Base-by-base conservation (phyloP, 2,797 vertebrate genomes). In the Poeciliopsis paucimaculata region DNA sequence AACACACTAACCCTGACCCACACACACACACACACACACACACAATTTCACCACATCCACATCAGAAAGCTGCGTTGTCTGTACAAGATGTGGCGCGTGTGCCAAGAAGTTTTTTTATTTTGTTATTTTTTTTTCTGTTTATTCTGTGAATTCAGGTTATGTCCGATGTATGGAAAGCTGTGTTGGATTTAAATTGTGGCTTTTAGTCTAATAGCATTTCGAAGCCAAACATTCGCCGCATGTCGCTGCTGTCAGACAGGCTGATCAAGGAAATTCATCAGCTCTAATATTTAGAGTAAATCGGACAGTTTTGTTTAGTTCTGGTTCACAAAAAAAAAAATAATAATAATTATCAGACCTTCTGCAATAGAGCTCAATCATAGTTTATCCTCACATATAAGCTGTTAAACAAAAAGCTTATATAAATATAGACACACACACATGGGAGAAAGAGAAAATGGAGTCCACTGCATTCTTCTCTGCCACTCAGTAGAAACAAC, bases 141-240 rank as follows among this genome's bases (percentile, higher is more conserved):
- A 84, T 51, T 74, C 84, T 78, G 77, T 68, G 55, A 74, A 82
- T 82, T 77, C 26, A 89, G 88, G 82, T 85, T 78, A 82, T 79
- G 71, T 84, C n/a, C 76, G 75, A 80, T 55, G 49, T 74, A 75
- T 43, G 55, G 82, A 77, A 77, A 73, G 45, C 73, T 53, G 64
- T 62, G 75, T 46, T 62, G 41, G 53, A 76, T 45, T 1, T 23
- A 3, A 76, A 72, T 43, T 77, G 13, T 79, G 45, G 64, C 46
- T 41, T 39, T 34, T 1, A 0, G 31, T 34, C 31, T 20, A 18
- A 39, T 20, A 36, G 39, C 11, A 41, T 73, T 45, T 68, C 13
- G 53, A 79, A 68, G 39, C 10, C 43, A 53, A 74, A 36, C 45
- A 55, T 49, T 73, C 15, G 31, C 34, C 57, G 5, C 47, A 53